Conservation (phyloP, 2,888 invertebrate genomes). For the Diarsia rubi region DNA sequence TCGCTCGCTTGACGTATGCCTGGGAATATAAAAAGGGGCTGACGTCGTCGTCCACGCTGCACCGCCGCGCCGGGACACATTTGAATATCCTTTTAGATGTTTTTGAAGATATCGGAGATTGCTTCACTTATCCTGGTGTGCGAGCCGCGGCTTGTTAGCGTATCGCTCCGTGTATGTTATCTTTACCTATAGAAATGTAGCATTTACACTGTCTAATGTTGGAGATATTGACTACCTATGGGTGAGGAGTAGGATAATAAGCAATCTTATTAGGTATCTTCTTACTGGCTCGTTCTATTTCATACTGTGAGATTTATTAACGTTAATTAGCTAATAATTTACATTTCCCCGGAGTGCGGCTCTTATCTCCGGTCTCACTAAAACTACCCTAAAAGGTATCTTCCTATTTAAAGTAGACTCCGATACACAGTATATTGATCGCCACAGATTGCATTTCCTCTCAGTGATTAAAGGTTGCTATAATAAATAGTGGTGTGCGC, state of each 20-base stretch:
- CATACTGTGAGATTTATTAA: neutral
- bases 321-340: constrained; percentile 7
- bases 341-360: constrained; percentile 25
- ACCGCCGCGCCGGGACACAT: constrained; percentile 7
- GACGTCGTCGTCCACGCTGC: neutral
- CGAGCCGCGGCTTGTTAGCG: constrained; percentile 31
- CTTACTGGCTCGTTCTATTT: neutral
- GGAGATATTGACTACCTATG: neutral
- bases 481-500: constrained; percentile 56
- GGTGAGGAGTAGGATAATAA: neutral
- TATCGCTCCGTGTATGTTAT: neutral
- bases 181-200: neutral
- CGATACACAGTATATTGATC: constrained; percentile 33
- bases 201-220: neutral
- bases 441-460: constrained; percentile 60
- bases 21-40: constrained; percentile 50
- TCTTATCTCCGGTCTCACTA: constrained; percentile 26
- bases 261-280: neutral
- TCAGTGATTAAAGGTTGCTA: constrained; percentile 54
- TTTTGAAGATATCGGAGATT: constrained; percentile 34
- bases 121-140: constrained; percentile 37
- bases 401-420: constrained; percentile 11
- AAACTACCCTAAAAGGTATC: constrained; percentile 20
- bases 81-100: constrained; percentile 53
- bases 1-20: constrained; percentile 33